phyloP scores from a whole-genome alignment of 1,140 invertebrate genomes.

The Euura saliciscinereae region DNA sequence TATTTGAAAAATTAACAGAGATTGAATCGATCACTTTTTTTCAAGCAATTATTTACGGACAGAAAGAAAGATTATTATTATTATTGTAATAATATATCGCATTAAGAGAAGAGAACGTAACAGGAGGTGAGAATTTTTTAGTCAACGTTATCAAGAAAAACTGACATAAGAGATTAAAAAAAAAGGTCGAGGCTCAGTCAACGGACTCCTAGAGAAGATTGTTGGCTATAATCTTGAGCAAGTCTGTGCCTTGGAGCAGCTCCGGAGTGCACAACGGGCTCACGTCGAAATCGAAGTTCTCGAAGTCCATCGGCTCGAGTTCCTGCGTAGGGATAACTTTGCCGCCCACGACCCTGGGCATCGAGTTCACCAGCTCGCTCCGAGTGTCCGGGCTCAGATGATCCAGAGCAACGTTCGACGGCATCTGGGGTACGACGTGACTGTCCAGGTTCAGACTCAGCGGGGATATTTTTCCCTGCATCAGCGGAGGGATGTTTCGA shows the following conservation, averaged over 20 bases:
- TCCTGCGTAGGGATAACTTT: not conserved
- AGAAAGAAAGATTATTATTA: too few relatives aligned
- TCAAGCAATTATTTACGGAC: too few relatives aligned
- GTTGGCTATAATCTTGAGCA: constrained; percentile 31
- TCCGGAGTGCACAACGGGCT: constrained; percentile 11
- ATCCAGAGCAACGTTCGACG: constrained; percentile 13
- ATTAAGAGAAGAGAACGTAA: too few relatives aligned
- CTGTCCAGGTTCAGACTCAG: constrained; percentile 32
- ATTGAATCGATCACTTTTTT: too few relatives aligned
- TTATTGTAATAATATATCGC: too few relatives aligned
- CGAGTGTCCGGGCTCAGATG: constrained; percentile 27
- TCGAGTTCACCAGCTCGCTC: constrained; percentile 18
- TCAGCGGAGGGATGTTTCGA: constrained; percentile 24
- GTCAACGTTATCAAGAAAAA: too few relatives aligned
- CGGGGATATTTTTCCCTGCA: constrained; percentile 18
- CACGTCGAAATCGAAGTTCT: constrained; percentile 29
- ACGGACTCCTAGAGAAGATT: constrained; percentile 21
- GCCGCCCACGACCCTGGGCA: not conserved
- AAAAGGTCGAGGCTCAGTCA: too few relatives aligned
- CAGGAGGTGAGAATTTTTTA: too few relatives aligned
- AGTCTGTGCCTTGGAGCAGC: constrained; percentile 25
- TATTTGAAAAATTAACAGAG: too few relatives aligned
- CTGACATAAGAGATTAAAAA: too few relatives aligned
- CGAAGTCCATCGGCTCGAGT: constrained; percentile 24
- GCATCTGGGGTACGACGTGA: constrained; percentile 32